A percentile compares a stretch with the other conserved stretches of the same genome.
phyloP scores from a whole-genome alignment of 2,113 vertebrate species.

The Channa argus region DNA sequence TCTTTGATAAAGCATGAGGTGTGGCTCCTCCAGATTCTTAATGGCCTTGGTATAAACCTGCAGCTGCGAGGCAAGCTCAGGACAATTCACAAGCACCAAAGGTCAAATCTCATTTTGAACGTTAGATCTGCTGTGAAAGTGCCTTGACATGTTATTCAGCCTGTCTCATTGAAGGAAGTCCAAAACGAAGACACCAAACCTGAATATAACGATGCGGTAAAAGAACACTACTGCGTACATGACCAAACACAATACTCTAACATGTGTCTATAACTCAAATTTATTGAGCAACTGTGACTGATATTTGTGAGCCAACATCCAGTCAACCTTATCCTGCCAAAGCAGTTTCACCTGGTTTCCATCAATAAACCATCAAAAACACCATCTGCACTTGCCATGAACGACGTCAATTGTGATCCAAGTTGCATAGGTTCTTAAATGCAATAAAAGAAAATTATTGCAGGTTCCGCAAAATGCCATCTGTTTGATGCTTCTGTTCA shows the following conservation, averaged over 20 bases:
- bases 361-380: slow-evolving; percentile 48
- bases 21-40: slow-evolving; percentile 50
- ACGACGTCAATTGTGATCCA: slow-evolving; percentile 22
- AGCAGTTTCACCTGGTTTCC: slow-evolving; percentile 52
- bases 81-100: slow-evolving; percentile 54
- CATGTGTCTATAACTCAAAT: slow-evolving; percentile 13
- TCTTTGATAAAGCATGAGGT: slow-evolving; percentile 49
- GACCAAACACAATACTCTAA: background rate
- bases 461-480: slow-evolving; percentile 63
- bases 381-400: slow-evolving; percentile 56
- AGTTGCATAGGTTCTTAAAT: slow-evolving; percentile 38
- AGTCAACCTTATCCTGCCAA: slow-evolving; percentile 15
- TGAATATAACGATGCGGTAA: background rate
- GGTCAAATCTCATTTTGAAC: slow-evolving; percentile 60
- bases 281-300: slow-evolving; percentile 11
- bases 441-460: slow-evolving; percentile 63
- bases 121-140: slow-evolving; percentile 22
- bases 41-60: slow-evolving; percentile 57
- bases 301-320: slow-evolving; percentile 21
- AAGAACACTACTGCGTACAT: background rate
- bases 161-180: background rate
- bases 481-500: slow-evolving; percentile 61
- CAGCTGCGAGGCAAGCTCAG: slow-evolving; percentile 41
- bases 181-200: background rate
- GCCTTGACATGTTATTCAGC: slow-evolving; percentile 1